Base-by-base conservation (phyloP, 1,140 invertebrate genomes). In the Apis laboriosa region DNA sequence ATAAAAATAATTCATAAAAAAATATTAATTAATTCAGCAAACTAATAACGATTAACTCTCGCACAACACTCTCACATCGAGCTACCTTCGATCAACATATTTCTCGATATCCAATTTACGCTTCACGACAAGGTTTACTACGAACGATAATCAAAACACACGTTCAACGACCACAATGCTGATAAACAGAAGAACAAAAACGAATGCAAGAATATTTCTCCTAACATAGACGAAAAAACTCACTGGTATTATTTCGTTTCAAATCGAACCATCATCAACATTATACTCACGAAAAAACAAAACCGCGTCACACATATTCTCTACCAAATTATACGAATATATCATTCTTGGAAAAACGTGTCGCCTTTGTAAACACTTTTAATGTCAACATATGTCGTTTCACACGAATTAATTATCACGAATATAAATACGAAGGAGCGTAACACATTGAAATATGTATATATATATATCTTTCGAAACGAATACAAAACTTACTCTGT, bases 401-500 rank as follows among this genome's bases (percentile, higher is more conserved):
- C 34, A 43, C 5, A 43, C 34, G 34, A 43, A 43, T 43, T 43
- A 43, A 43, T 43, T 43, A 43, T 43, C 34, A 43, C 34, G 34
- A 43, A 43, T 43, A 43, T 43, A 43, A 43, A 43, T 43, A 43
- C 5, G 34, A 43, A 43, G 5, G 34, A 43, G 34, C 34, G 34
- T 43, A 43, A 43, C 34, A 43, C 34, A 43, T 5, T 7, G 21
- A 63, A 28, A 63, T 63, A 8, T 13, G 3, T 34, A 4, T 34
- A 2, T 34, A 2, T 34, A 3, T 3, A 34, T 34, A 34, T 34
- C 34, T 43, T 43, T 43, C 34, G 15, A 60, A 43, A 49, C 19
- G 13, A 75, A 12, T 43, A 17, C n/a, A 24, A 17, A 21, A 67
- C 77, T 80, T 80, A 80, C 77, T 80, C 58, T 64, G 77, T 43